Evolutionary conservation across 2,797 vertebrate species (phyloP), one percentile per base, ranked within the genome.

Genomic region (Buphagus erythrorhynchus): DNA sequence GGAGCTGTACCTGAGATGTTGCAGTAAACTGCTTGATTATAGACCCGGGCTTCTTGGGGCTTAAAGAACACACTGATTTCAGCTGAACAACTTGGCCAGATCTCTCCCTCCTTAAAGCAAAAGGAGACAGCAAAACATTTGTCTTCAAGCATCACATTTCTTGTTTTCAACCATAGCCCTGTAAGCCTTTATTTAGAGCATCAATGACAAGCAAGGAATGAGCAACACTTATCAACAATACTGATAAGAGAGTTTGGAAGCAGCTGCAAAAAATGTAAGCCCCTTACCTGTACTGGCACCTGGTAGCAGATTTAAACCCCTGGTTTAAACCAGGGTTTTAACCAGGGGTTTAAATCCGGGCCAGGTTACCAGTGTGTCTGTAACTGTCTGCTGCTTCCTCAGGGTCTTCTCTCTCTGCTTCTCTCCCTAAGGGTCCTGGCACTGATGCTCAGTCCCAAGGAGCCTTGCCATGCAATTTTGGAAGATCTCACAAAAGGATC

Each of bases 51-150:
- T 96, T 99, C 98, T 62, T 73, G 85, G 3, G 99, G 99, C 83
- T 98, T 99, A 86, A 99, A 99, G 79, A 98, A 93, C 43, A 99
- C 97, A 10, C 18, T 95, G 68, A 99, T 98, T 94, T 98, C 93
- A 38, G 81, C 91, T 7, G 98, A 98, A 40, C 95, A 97, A 48
- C 98, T 98, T 13, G 99, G 98, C 98, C 98, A 99, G 79, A 99
- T 94, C 36, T 99, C 98, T 6, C 99, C 99, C 86, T 99, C 98
- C 98, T 98, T 91, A 78, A 78, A 97, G 95, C 81, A 92, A 66
- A 95, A 87, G 55, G 95, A 71, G 91, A 92, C 20, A 91, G 78
- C 76, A 75, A 81, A 97, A 31, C 22, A 58, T 89, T 93, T 51
- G 16, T 65, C 79, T 49, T 62, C 86, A 68, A 84, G 67, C 5